These are phyloP conservation scores for Sandelia bainsii DNA, from an alignment of 2,797 vertebrate species.

Conservation along the genomic window DNA sequence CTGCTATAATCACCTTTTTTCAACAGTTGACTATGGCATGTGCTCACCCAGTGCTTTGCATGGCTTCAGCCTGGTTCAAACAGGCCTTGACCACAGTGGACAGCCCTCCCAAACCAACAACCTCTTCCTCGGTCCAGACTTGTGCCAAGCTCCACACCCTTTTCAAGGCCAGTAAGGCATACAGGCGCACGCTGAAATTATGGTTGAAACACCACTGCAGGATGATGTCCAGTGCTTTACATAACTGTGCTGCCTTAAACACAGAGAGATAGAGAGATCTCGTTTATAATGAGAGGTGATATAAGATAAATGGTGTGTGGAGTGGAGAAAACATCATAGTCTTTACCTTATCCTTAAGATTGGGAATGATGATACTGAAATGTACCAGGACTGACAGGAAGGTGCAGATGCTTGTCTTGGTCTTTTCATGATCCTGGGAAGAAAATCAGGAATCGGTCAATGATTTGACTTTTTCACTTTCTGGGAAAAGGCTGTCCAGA, in stretches of 20 bases:
- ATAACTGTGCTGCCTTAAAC: constrained; percentile 79
- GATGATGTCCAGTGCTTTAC: constrained; percentile 85
- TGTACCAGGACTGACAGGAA: constrained; percentile 94
- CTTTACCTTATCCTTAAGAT: constrained; percentile 87
- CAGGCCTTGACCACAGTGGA: constrained; percentile 89
- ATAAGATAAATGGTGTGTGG: not conserved
- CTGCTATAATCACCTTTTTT: not conserved
- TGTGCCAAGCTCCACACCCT: constrained; percentile 90
- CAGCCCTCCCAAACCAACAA: constrained; percentile 82
- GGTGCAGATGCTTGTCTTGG: constrained; percentile 93
- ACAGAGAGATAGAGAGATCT: constrained; percentile 7
- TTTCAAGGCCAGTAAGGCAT: constrained; percentile 92
- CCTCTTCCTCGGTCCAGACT: constrained; percentile 45
- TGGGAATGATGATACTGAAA: constrained; percentile 87
- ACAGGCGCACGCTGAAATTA: constrained; percentile 95
- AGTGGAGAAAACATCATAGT: not conserved
- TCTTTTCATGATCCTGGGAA: constrained; percentile 88
- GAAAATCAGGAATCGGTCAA: constrained; percentile 5
- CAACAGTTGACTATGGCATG: not conserved
- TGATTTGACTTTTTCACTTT: not conserved
- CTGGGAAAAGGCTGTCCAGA: not conserved
- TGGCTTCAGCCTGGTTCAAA: constrained; percentile 90
- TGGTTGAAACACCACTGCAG: constrained; percentile 95
- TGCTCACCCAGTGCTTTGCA: constrained; percentile 90
- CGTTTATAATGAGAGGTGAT: not conserved